These are phyloP conservation scores for Zaprionus nigranus DNA, from an alignment of 1,140 invertebrate species.

Conservation along the genomic window DNA sequence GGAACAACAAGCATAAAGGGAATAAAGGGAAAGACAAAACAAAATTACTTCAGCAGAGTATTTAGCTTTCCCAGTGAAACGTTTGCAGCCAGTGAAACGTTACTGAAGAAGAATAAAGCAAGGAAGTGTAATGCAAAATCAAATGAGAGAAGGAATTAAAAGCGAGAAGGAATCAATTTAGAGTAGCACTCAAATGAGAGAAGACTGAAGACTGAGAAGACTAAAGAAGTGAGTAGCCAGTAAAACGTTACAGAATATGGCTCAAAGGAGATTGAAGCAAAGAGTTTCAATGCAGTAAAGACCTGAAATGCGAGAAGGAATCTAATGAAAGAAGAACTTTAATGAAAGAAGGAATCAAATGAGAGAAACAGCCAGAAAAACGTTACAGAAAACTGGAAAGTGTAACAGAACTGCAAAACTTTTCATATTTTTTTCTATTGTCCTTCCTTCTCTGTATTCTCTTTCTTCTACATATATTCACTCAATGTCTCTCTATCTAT, in stretches of 20 bases:
- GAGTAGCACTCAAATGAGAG: not conserved
- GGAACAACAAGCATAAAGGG: not conserved
- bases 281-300: too few species aligned
- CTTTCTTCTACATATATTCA: too few species aligned
- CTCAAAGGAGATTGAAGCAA: not conserved
- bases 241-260: constrained; percentile 1
- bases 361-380: too few species aligned
- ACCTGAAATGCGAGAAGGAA: too few species aligned
- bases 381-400: not conserved
- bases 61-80: not conserved
- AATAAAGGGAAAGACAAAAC: not conserved
- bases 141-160: not conserved
- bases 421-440: too few species aligned
- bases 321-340: too few species aligned
- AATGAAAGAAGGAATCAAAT: too few species aligned
- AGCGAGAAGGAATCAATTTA: not conserved
- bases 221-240: not conserved
- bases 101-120: not conserved
- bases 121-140: not conserved
- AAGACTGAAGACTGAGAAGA: too few species aligned
- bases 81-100: constrained; percentile 2
- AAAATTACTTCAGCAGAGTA: not conserved
- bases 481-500: too few species aligned
- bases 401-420: not conserved
- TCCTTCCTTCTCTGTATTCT: too few species aligned